phyloP scores from a whole-genome alignment of 2,888 invertebrate species.

The Anticlea derivata region DNA sequence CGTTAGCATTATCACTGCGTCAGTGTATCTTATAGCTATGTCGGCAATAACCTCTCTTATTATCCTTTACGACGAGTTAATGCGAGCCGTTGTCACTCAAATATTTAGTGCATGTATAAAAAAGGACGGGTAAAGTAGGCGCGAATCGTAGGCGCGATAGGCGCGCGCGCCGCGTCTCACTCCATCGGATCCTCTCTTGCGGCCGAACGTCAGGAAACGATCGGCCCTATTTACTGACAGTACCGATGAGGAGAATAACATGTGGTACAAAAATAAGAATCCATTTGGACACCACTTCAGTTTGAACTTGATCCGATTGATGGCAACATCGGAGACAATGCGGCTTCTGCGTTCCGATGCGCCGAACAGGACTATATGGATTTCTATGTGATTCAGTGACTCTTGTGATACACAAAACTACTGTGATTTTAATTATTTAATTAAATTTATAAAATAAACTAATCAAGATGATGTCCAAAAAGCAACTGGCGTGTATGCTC shows the following conservation, averaged over 20 bases:
- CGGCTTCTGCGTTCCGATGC: conserved; percentile 47
- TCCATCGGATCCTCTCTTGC: conserved; percentile 65
- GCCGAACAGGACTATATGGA: conserved; percentile 59
- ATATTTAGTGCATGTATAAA: conserved; percentile 78
- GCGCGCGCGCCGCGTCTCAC: conserved; percentile 73
- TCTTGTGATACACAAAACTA: conserved; percentile 38
- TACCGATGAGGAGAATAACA: conserved; percentile 50
- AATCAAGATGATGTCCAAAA: conserved; percentile 89
- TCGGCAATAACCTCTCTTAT: conserved; percentile 77
- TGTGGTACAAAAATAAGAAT: conserved; percentile 54
- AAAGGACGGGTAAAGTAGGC: conserved; percentile 62
- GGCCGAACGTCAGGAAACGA: conserved; percentile 72
- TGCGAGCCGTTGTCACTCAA: conserved; percentile 72
- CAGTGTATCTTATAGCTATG: conserved; percentile 61
- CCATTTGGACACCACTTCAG: conserved; percentile 42
- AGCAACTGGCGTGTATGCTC: conserved; percentile 90
- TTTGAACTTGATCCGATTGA: conserved; percentile 46
- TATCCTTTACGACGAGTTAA: conserved; percentile 80
- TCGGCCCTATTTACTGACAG: conserved; percentile 32
- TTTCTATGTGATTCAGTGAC: conserved; percentile 56
- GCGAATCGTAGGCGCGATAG: conserved; percentile 56
- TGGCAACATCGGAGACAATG: conserved; percentile 49
- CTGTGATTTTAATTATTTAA: conserved; percentile 41
- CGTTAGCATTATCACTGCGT: conserved; percentile 65
- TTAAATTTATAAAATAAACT: conserved; percentile 43